Evolutionary conservation across 92 coral and sea anemone species (phyloP), one percentile per base, ranked within the genome.

Genomic region (Phenganax marumi): DNA sequence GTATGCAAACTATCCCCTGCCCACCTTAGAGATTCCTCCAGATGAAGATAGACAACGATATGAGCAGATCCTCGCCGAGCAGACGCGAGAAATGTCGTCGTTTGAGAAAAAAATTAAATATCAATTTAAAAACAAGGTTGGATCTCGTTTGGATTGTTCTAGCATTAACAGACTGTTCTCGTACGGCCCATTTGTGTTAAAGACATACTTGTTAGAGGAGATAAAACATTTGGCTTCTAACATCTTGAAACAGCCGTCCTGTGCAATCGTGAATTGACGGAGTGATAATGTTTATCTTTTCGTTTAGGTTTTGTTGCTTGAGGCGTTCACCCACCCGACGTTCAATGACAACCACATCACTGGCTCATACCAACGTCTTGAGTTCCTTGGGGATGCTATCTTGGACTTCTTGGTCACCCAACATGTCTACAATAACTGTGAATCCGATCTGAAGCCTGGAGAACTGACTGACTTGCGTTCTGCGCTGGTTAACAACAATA

Each of bases 401-500:
- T 65, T 95, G 79, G 98, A 95, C 66, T 95, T 95, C 33, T 87
- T 95, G 25, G 97, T 95, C 72, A 95, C 98, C 26, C 97, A 92
- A 81, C 91, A 91, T 65, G 72, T 95, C 76, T 95, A 95, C 54
- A 90, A 91, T 84, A 82, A 88, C 70, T 87, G 90, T 52, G 84
- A 77, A 47, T 16, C 43, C 21, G 76, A 66, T 12, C 88, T 95
- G 54, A 87, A 89, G 0, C 98, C 98, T 0, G 98, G 98, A 10
- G 76, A 91, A 68, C 80, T 95, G 73, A 95, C 98, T 22, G 97
- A 92, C 52, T 78, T 95, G 47, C 93, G 98, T 47, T 97, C 93
- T 80, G 98, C 98, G 8, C 77, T 95, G 81, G 98, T 95, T 33
- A 95, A 95, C 80, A 95, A 95, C 82, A 92, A 95, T 87, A 95